Conservation (phyloP, 2,797 vertebrate genomes). For the Capromys pilorides region DNA sequence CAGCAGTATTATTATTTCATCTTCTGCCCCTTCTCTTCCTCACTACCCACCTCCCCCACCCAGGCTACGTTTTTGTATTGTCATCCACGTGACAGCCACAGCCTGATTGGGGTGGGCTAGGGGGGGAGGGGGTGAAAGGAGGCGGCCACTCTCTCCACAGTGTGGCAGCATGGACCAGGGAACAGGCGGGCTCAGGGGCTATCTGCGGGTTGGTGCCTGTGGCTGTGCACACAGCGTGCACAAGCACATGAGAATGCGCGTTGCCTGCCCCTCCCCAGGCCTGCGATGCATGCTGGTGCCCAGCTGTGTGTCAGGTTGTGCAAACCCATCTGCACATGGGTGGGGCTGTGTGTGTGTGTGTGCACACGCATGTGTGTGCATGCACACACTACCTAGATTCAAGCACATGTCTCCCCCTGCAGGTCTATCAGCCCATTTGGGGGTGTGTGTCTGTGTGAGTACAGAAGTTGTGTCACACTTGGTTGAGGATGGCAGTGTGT, state of each 20-base stretch:
- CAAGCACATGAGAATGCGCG: background rate
- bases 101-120: conserved; percentile 49
- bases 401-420: background rate
- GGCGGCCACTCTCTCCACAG: conserved; percentile 86
- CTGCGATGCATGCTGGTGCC: background rate
- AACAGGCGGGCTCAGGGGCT: conserved; percentile 67
- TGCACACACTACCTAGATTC: background rate
- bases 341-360: no score
- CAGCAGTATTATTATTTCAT: conserved; percentile 82
- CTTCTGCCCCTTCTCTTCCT: conserved; percentile 71
- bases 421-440: background rate
- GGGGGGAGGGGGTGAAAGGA: conserved; percentile 34
- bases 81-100: background rate
- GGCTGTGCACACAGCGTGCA: no score
- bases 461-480: background rate
- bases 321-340: background rate
- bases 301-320: background rate
- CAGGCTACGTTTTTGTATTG: conserved; percentile 50
- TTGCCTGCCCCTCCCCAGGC: background rate
- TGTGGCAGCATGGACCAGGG: conserved; percentile 93
- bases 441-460: background rate
- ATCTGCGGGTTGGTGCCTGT: background rate
- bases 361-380: background rate
- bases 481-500: background rate
- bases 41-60: background rate